phyloP scores from a whole-genome alignment of 2,797 vertebrate genomes.

The Hydrocynus forskahlii region DNA sequence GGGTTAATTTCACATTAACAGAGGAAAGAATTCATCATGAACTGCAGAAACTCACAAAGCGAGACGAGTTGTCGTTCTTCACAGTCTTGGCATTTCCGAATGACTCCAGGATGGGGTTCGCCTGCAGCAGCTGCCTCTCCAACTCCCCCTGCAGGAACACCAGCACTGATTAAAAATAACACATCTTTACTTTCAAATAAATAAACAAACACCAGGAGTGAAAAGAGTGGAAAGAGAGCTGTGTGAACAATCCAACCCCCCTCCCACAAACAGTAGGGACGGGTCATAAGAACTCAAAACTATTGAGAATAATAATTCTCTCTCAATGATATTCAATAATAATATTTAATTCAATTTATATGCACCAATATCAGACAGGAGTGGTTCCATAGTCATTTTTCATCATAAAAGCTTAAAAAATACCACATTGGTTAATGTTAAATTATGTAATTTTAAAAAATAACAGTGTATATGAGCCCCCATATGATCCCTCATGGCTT shows the following conservation, averaged over 20 bases:
- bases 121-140: conserved; percentile 97
- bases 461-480: too few relatives aligned
- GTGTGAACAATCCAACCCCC: neutral
- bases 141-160: conserved; percentile 87
- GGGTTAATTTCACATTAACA: conserved; percentile 81
- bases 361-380: too few relatives aligned
- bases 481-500: too few relatives aligned
- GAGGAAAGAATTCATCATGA: conserved; percentile 93
- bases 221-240: neutral
- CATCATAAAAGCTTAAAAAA: too few relatives aligned
- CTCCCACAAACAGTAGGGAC: neutral
- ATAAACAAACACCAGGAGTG: neutral
- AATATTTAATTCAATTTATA: neutral
- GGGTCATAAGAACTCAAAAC: neutral
- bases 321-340: too few relatives aligned
- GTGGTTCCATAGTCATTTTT: too few relatives aligned
- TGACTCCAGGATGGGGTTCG: conserved; percentile 97
- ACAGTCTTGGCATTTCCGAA: conserved; percentile 99
- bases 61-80: conserved; percentile 99
- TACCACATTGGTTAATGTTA: too few relatives aligned
- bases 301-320: neutral
- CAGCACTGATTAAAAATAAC: conserved; percentile 20
- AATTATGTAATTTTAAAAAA: too few relatives aligned
- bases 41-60: conserved; percentile 95
- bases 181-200: neutral